These are phyloP conservation scores for Scelioninae gen. 2 DNA, from an alignment of 2,888 invertebrate genomes.

Conservation along the genomic window DNA sequence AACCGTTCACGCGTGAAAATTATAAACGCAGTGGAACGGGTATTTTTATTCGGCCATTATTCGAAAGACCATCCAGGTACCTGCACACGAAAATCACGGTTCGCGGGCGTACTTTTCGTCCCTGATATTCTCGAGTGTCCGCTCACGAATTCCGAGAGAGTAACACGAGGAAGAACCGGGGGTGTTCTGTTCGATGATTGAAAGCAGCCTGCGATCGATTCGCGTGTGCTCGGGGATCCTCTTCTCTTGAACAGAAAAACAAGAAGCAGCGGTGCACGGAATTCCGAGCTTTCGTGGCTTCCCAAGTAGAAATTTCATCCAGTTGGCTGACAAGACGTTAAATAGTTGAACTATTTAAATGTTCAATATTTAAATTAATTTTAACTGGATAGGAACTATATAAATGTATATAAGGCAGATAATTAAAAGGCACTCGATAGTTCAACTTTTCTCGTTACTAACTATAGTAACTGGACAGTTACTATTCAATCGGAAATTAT, in stretches of 20 bases:
- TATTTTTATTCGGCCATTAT: slow-evolving; percentile 41
- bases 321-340: slow-evolving; percentile 1
- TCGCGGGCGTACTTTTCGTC: slow-evolving; percentile 20
- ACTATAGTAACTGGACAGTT: no score
- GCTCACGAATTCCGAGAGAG: slow-evolving; percentile 32
- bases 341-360: no score
- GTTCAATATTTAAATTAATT: no score
- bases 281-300: slow-evolving; percentile 36
- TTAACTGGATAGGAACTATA: no score
- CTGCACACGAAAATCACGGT: slow-evolving; percentile 42
- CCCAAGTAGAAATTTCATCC: slow-evolving; percentile 28
- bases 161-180: slow-evolving; percentile 57
- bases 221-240: slow-evolving; percentile 37
- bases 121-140: slow-evolving; percentile 59
- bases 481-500: no score
- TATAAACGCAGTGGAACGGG: slow-evolving; percentile 17
- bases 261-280: slow-evolving; percentile 39
- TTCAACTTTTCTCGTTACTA: no score
- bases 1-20: slow-evolving; percentile 38
- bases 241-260: slow-evolving; percentile 61
- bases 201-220: slow-evolving; percentile 28
- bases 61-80: slow-evolving; percentile 51
- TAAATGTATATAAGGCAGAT: no score
- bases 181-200: slow-evolving; percentile 57
- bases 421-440: no score